Evolutionary conservation across 2,888 invertebrate genomes (phyloP), one percentile per base, ranked within the genome.

Genomic region (Miltochrista miniata): DNA sequence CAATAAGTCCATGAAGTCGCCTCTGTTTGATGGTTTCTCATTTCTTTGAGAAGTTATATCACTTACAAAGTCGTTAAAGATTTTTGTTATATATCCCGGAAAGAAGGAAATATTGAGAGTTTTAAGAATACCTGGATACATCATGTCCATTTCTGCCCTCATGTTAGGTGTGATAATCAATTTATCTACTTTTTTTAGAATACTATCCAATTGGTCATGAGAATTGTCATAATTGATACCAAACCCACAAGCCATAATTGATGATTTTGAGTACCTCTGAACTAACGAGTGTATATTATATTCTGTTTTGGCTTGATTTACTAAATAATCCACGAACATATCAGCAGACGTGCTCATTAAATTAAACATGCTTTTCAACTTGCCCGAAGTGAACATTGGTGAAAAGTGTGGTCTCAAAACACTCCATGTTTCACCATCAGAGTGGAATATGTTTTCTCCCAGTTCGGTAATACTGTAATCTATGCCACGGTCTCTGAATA

Each of bases 401-500:
- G 76, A 74, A 15, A 85, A 70, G 10, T 63, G 65, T 31, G 64
- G 68, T 38, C 81, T 69, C 9, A 80, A 54, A 7, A 24, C 55
- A n/a, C 64, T 59, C 86, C 86, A 87, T 0, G 70, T 71, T 0
- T 80, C 76, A 2, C 73, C 79, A 24, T 81, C 75, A 0, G 79
- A 73, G 41, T 76, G 73, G 45, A 86, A 85, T 14, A 87, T 48
- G 48, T 86, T 83, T 7, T 53, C 53, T 18, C 79, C 80, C 18
- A 85, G 49, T 3, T 74, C 79, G 45, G 79, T 51, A 8, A 75
- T 72, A 33, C 77, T 76, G 12, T 79, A 74, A 34, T 76, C 73
- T 0, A 79, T 2, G 0, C 82, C 81, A 9, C 87, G 78, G 8
- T 85, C 80, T 1, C 54, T 10, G 24, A 86, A 86, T 0, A 41